Conservation (phyloP, 2,888 invertebrate species). For the Habroteleia sp. region DNA sequence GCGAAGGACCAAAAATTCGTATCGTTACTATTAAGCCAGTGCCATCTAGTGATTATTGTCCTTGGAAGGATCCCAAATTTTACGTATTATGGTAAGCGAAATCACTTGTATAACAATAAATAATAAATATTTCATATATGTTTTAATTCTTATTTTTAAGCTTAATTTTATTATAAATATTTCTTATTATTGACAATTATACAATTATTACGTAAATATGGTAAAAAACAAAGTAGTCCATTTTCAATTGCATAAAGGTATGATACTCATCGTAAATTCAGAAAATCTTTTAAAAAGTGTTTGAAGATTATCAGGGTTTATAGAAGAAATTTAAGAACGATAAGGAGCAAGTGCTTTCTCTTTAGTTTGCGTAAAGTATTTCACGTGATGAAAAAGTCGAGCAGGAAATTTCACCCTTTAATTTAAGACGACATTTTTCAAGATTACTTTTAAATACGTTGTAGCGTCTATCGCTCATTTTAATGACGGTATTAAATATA, state of each 20-base stretch:
- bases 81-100: conserved; percentile 87
- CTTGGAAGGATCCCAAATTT: conserved; percentile 87
- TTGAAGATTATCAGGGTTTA: conserved; percentile 5
- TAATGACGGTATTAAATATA: neutral
- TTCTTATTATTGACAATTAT: too few species aligned
- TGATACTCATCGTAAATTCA: too few species aligned
- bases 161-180: too few species aligned
- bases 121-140: too few species aligned
- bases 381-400: neutral
- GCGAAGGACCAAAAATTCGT: conserved; percentile 82
- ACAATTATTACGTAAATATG: too few species aligned
- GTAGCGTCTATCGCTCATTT: neutral
- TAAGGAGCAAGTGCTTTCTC: conserved; percentile 3
- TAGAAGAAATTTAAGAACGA: conserved; percentile 23
- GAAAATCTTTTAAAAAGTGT: conserved; percentile 16
- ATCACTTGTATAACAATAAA: conserved; percentile 51
- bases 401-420: conserved; percentile 3
- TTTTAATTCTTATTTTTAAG: neutral
- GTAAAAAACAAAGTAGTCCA: too few species aligned
- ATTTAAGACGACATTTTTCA: conserved; percentile 6
- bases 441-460: conserved; percentile 5
- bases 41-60: conserved; percentile 85
- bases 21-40: conserved; percentile 86
- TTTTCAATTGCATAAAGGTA: too few species aligned
- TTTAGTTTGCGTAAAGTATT: conserved; percentile 9